These are phyloP conservation scores for Naja naja DNA, from an alignment of 2,113 vertebrate genomes.

Conservation along the genomic window DNA sequence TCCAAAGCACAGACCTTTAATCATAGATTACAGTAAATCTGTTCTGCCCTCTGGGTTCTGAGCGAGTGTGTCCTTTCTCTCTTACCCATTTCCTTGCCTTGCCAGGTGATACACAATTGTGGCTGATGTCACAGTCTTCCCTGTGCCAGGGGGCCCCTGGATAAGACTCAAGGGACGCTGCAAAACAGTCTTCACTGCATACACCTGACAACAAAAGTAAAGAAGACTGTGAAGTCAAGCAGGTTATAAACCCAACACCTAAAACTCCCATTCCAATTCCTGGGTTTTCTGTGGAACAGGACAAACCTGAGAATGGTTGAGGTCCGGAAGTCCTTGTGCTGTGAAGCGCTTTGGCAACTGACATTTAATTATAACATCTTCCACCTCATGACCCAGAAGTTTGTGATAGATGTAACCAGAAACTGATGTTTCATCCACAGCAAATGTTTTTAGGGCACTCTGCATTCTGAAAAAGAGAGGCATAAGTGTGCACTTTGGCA, in stretches of 20 bases:
- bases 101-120: constrained; percentile 98
- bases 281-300: background rate
- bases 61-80: background rate
- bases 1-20: background rate
- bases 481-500: too few species aligned
- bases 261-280: rapidly evolving
- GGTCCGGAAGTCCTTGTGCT: constrained; percentile 94
- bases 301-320: constrained; percentile 95
- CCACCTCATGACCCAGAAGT: constrained; percentile 93
- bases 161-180: constrained; percentile 97
- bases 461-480: constrained; percentile 83
- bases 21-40: background rate
- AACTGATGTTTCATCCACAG: constrained; percentile 96
- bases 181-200: constrained; percentile 96
- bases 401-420: constrained; percentile 99
- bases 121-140: constrained; percentile 96
- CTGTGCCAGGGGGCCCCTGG: constrained; percentile 95
- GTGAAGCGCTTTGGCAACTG: constrained; percentile 98
- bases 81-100: constrained; percentile 95
- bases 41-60: background rate
- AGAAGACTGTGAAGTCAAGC: rapidly evolving
- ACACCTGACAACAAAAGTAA: constrained; percentile 76
- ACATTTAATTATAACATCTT: constrained; percentile 98
- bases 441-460: constrained; percentile 94
- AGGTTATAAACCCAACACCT: background rate